Evolutionary conservation across 2,797 vertebrate genomes (phyloP), one percentile per base, ranked within the genome.

Genomic region (Scarus forsteni): DNA sequence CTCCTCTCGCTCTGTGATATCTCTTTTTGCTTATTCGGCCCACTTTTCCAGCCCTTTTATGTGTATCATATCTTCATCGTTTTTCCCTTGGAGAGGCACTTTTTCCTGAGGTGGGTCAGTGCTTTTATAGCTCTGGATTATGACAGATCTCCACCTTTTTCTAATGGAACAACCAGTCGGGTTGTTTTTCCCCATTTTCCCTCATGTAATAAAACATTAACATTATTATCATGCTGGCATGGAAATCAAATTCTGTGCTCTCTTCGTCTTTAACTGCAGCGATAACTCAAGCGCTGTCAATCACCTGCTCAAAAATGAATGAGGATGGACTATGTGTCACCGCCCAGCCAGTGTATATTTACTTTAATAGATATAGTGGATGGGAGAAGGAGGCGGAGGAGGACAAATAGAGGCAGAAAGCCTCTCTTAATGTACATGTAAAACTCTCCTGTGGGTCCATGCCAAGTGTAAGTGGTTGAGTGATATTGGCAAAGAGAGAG

Each of bases 391-490:
- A 83, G 75, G 80, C 5, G 46, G 75, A 82, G 78, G 86, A 85
- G 88, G 83, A 89, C 75, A 87, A 85, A 84, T 85, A 80, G 83
- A 85, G 82, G 82, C 77, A 82, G 81, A 87, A 74, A 88, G 88
- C 86, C 58, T 85, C 86, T 88, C 89, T 89, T 92, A 91, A 93
- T 91, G 91, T 88, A 90, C 88, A 92, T 92, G 93, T 91, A 90
- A 93, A 93, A 90, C 85, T 90, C 89, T 92, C 84, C 82, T 78
- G 86, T 83, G 87, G 88, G 79, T 45, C 79, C 45, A 84, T 90
- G 93, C 93, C 93, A 94, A 93, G 85, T 86, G 85, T 91, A 94
- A 94, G 92, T 94, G 93, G 91, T 94, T 94, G 92, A 94, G 93
- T 91, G 94, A 93, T 95, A 94, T 94, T 94, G 92, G 93, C 90